Evolutionary conservation across 2,888 invertebrate genomes (phyloP).

Genomic region (Morpho achilles): DNA sequence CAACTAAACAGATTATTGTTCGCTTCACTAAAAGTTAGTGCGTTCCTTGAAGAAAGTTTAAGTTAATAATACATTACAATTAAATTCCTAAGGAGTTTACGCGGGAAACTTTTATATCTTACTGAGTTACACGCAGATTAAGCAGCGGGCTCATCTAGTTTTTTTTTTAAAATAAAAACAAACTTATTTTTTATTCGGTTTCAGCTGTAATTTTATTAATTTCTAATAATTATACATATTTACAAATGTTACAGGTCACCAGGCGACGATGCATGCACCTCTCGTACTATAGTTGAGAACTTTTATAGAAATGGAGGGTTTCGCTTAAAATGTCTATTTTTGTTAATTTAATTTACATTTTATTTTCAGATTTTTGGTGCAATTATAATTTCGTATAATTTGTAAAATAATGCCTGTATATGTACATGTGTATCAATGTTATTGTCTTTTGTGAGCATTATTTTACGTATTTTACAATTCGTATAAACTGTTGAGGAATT

Average conservation of each 20-base stretch:
- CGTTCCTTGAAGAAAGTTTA: too few species aligned
- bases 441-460: constrained; percentile 2
- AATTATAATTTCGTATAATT: constrained; percentile 3
- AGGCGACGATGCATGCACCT: constrained; percentile 37
- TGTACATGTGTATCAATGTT: background rate
- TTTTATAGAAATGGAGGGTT: constrained; percentile 73
- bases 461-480: constrained; percentile 1
- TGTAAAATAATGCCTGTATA: constrained; percentile 4
- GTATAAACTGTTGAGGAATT: too few species aligned
- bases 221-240: constrained; percentile 7
- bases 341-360: constrained; percentile 19
- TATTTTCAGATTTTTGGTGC: constrained; percentile 2
- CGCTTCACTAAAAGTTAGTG: too few species aligned
- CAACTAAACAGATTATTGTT: too few species aligned
- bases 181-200: too few species aligned
- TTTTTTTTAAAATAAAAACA: too few species aligned
- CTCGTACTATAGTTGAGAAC: constrained; percentile 19
- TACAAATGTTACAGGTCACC: constrained; percentile 21
- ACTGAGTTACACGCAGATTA: too few species aligned
- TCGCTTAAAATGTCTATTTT: constrained; percentile 67
- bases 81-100: too few species aligned
- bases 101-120: too few species aligned
- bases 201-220: background rate
- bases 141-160: too few species aligned
- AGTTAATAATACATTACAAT: too few species aligned